Evolutionary conservation across 2,113 vertebrate genomes (phyloP).

Genomic region (Cavia porcellus): DNA sequence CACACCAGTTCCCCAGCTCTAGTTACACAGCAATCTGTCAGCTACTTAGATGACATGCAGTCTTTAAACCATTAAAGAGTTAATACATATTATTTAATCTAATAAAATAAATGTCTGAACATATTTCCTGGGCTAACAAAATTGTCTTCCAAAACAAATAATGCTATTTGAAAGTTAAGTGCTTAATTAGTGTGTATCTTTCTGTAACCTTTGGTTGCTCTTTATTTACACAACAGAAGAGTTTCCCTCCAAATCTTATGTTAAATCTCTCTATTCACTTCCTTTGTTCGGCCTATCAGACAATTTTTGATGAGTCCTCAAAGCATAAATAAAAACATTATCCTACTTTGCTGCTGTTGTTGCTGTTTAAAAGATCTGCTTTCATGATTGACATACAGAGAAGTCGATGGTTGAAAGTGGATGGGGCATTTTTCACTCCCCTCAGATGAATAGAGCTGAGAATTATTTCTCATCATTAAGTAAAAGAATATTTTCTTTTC

Average conservation of each 20-base stretch:
- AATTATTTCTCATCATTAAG: constrained; percentile 86
- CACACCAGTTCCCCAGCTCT: constrained; percentile 62
- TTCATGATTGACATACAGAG: constrained; percentile 75
- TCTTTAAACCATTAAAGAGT: constrained; percentile 73
- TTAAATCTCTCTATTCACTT: constrained; percentile 48
- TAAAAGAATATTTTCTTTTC: constrained; percentile 79
- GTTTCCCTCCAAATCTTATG: constrained; percentile 52
- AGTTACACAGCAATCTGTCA: constrained; percentile 73
- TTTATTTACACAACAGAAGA: constrained; percentile 61
- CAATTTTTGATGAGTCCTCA: constrained; percentile 18
- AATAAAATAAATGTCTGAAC: constrained; percentile 41
- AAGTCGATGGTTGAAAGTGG: constrained; percentile 74
- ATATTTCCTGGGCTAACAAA: constrained; percentile 57
- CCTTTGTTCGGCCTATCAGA: constrained; percentile 34
- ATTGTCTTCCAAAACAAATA: constrained; percentile 67
- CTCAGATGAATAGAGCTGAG: constrained; percentile 78
- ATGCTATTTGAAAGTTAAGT: constrained; percentile 69
- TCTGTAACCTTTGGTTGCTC: background rate
- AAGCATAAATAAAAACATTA: constrained; percentile 62
- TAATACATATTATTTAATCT: constrained; percentile 61
- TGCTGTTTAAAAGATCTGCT: constrained; percentile 70
- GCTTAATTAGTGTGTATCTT: constrained; percentile 47
- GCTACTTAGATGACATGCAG: constrained; percentile 43
- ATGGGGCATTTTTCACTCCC: constrained; percentile 77
- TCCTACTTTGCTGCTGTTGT: constrained; percentile 61